Conservation (phyloP, 2,888 invertebrate genomes). For the Drosophila affinis region DNA sequence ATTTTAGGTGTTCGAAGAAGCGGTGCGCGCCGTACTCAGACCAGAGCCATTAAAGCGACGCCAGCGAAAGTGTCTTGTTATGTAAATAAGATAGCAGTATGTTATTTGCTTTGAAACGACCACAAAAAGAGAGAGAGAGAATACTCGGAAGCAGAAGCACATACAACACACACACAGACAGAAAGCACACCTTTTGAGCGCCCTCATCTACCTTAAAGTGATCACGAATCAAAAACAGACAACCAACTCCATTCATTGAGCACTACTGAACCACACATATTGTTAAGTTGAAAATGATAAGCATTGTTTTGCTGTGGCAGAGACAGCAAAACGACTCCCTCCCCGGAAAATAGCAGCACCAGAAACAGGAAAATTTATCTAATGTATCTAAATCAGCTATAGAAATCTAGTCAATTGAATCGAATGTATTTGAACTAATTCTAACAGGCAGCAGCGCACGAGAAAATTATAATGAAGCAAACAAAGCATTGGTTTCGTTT, state of each 20-base stretch:
- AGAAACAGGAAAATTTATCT: conserved; percentile 45
- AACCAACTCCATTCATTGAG: conserved; percentile 60
- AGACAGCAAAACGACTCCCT: conserved; percentile 64
- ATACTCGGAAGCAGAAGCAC: conserved; percentile 46
- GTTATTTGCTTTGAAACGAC: conserved; percentile 41
- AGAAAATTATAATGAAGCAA: conserved; percentile 31
- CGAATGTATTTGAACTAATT: conserved; percentile 75
- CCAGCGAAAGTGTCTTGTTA: conserved; percentile 94
- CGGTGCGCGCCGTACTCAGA: conserved; percentile 97
- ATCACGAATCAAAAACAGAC: conserved; percentile 55
- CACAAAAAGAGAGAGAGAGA: conserved; percentile 21
- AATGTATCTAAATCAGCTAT: conserved; percentile 66
- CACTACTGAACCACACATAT: conserved; percentile 47
- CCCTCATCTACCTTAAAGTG: conserved; percentile 52
- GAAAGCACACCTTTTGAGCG: conserved; percentile 36
- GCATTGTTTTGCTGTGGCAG: conserved; percentile 32
- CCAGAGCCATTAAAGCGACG: conserved; percentile 98
- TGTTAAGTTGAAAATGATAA: conserved; percentile 52
- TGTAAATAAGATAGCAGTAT: conserved; percentile 85
- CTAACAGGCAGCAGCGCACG: conserved; percentile 51
- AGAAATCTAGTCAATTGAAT: conserved; percentile 78
- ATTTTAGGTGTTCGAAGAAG: conserved; percentile 98
- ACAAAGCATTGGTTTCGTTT: conserved; percentile 29
- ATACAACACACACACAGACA: conserved; percentile 32
- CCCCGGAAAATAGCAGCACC: conserved; percentile 55